These are phyloP conservation scores for Xanthorhoe spadicearia DNA, from an alignment of 2,888 invertebrate genomes.

Conservation along the genomic window DNA sequence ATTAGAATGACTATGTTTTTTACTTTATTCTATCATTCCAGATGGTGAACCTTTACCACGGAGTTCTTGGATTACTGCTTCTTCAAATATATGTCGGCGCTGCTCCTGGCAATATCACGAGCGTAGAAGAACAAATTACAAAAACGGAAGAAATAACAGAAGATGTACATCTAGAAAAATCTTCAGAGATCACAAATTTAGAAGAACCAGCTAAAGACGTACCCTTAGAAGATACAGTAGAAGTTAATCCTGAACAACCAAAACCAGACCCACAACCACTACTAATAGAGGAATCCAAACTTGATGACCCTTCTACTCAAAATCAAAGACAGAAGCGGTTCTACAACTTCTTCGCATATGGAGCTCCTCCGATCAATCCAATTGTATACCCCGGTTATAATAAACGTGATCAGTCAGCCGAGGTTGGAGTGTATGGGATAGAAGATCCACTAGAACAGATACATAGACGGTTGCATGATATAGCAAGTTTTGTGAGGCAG, in stretches of 20 bases:
- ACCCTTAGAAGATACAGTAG: slow-evolving; percentile 3
- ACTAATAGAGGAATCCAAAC: slow-evolving; percentile 43
- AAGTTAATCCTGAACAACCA: slow-evolving; percentile 38
- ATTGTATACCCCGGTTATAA: slow-evolving; percentile 47
- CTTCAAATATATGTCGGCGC: slow-evolving; percentile 57
- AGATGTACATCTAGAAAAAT: slow-evolving; percentile 9
- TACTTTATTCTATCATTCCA: slow-evolving; percentile 51
- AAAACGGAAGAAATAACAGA: not conserved
- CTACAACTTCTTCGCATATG: slow-evolving; percentile 57
- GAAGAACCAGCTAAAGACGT: slow-evolving; percentile 3
- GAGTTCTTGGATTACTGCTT: slow-evolving; percentile 56
- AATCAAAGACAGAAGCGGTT: slow-evolving; percentile 61
- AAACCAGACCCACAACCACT: slow-evolving; percentile 49
- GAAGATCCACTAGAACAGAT: slow-evolving; percentile 59
- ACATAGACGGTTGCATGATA: slow-evolving; percentile 58
- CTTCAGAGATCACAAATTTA: slow-evolving; percentile 2
- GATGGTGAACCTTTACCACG: slow-evolving; percentile 60
- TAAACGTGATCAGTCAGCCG: slow-evolving; percentile 51
- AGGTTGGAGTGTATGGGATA: slow-evolving; percentile 48
- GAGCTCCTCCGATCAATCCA: slow-evolving; percentile 55
- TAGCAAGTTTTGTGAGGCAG: slow-evolving; percentile 53
- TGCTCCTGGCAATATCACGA: slow-evolving; percentile 58
- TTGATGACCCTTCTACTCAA: slow-evolving; percentile 47
- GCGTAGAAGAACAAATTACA: slow-evolving; percentile 27
- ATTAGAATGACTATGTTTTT: not conserved